Conservation (phyloP, 1,140 invertebrate genomes). For the Habropoda laboriosa region DNA sequence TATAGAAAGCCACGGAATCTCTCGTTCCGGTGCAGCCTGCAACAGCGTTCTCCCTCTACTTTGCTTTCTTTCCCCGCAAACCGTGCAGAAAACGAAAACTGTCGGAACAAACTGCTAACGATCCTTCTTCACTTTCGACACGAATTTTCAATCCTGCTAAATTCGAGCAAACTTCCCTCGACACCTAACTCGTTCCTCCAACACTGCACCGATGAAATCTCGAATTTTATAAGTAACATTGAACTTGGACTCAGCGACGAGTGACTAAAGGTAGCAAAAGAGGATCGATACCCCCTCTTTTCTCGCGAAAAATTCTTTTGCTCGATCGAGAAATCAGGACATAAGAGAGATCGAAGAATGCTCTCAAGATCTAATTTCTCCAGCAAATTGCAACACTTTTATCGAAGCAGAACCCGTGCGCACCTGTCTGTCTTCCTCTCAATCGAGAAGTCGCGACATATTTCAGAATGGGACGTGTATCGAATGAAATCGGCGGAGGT, state of each 20-base stretch:
- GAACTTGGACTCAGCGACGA: too few species aligned
- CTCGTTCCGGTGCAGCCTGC: background rate
- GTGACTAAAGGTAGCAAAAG: too few species aligned
- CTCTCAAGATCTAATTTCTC: too few species aligned
- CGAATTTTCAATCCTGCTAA: background rate
- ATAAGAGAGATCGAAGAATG: too few species aligned
- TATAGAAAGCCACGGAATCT: conserved; percentile 38
- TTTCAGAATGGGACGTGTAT: conserved; percentile 15
- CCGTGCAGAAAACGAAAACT: background rate
- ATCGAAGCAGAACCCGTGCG: background rate
- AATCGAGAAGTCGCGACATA: background rate
- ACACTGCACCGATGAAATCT: background rate
- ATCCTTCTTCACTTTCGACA: too few species aligned
- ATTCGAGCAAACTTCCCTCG: background rate
- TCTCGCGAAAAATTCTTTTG: too few species aligned
- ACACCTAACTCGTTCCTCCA: background rate
- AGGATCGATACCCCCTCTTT: too few species aligned
- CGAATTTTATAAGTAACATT: too few species aligned
- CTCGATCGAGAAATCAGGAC: too few species aligned
- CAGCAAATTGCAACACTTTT: too few species aligned
- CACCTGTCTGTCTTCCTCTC: too few species aligned
- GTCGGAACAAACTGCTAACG: background rate
- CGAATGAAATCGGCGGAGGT: background rate
- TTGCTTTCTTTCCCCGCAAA: background rate
- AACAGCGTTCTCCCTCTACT: background rate